Percentiles rank a stretch among this genome's conserved stretches.
phyloP scores from a whole-genome alignment of 2,797 vertebrate species.

The Microctenopoma stevenorrisi region DNA sequence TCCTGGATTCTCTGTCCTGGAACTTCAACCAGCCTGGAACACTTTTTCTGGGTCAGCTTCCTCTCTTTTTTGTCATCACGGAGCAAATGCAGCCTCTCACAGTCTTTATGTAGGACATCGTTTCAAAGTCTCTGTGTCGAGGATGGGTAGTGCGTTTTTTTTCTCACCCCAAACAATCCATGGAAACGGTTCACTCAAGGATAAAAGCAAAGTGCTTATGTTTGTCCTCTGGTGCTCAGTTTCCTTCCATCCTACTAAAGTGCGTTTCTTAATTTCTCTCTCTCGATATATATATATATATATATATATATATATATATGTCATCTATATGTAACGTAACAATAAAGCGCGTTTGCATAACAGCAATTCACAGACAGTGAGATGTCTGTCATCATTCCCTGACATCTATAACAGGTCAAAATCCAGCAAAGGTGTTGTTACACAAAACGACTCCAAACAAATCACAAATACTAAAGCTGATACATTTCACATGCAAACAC shows the following conservation, averaged over 20 bases:
- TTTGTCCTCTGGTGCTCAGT: not conserved
- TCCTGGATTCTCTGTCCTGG: slow-evolving; percentile 37
- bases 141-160: slow-evolving; percentile 1
- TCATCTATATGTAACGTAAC: not conserved
- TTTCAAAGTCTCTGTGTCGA: slow-evolving; percentile 16
- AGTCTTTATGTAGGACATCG: slow-evolving; percentile 34
- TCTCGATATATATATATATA: not conserved
- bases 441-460: slow-evolving; percentile 7
- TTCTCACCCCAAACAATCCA: slow-evolving; percentile 10
- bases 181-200: slow-evolving; percentile 19
- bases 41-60: slow-evolving; percentile 47
- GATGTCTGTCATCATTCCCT: not conserved
- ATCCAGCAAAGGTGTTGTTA: not conserved
- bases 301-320: not conserved
- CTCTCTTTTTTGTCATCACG: not conserved
- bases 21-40: slow-evolving; percentile 32
- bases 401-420: not conserved
- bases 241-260: slow-evolving; percentile 15
- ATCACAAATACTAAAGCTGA: slow-evolving; percentile 1
- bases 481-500: not conserved
- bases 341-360: slow-evolving; percentile 8
- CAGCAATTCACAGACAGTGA: not conserved
- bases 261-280: not conserved
- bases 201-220: slow-evolving; percentile 16
- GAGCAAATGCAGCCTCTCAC: slow-evolving; percentile 21